These are phyloP conservation scores for Listrodromus nycthemerus DNA, from an alignment of 2,888 invertebrate genomes.

Conservation along the genomic window DNA sequence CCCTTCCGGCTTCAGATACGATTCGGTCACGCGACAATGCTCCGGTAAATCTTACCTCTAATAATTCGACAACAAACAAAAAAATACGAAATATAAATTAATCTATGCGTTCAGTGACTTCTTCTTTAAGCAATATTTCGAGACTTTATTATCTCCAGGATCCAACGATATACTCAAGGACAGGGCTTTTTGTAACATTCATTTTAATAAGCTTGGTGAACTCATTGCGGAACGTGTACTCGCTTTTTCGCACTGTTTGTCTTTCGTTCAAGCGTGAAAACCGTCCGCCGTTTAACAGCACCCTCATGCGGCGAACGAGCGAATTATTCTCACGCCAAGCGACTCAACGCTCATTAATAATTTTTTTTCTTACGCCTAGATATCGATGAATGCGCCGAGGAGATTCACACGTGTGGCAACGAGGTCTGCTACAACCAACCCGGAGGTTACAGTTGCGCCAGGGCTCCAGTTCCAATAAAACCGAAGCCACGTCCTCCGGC, in stretches of 20 bases:
- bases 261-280: background rate
- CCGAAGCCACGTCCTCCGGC: conserved; percentile 66
- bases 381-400: conserved; percentile 91
- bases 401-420: conserved; percentile 86
- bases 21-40: conserved; percentile 74
- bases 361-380: conserved; percentile 85
- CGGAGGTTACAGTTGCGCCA: conserved; percentile 88
- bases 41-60: conserved; percentile 72
- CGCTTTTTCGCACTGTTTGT: background rate
- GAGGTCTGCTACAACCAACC: conserved; percentile 89
- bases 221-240: background rate
- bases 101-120: background rate
- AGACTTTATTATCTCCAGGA: conserved; percentile 16
- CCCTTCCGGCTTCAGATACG: conserved; percentile 82
- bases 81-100: background rate
- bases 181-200: conserved; percentile 13
- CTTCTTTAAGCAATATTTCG: conserved; percentile 24
- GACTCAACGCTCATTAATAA: background rate
- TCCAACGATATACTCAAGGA: background rate
- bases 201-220: background rate
- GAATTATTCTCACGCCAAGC: no score
- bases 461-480: conserved; percentile 73
- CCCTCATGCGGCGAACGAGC: no score
- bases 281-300: no score
- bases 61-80: background rate